Evolutionary conservation across 2,113 vertebrate species (phyloP).

Genomic region (Indicator indicator): DNA sequence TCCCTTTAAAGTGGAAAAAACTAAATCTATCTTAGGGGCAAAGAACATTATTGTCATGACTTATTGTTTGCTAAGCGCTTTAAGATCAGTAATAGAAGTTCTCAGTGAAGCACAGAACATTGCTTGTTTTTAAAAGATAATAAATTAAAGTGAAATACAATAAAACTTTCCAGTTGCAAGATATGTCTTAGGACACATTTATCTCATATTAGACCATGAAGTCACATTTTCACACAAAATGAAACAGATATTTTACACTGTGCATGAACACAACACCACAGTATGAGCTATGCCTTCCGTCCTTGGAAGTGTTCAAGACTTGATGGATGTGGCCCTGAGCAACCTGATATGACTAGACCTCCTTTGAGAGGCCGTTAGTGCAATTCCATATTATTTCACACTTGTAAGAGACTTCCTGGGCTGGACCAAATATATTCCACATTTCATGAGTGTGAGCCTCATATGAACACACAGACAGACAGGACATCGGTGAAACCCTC

Average conservation of each 20-base stretch:
- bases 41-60: neutral
- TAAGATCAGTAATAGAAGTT: neutral
- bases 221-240: neutral
- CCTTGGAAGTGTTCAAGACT: neutral
- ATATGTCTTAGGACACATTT: neutral
- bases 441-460: neutral
- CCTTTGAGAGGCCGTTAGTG: neutral
- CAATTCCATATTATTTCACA: neutral
- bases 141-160: neutral
- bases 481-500: neutral
- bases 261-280: neutral
- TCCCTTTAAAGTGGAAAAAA: neutral
- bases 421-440: neutral
- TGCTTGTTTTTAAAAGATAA: neutral
- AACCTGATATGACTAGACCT: neutral
- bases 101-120: neutral
- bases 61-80: neutral
- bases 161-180: neutral
- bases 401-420: neutral
- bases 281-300: neutral
- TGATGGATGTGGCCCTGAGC: neutral
- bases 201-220: neutral
- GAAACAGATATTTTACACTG: neutral
- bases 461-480: fast-evolving
- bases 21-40: neutral